phyloP scores from a whole-genome alignment of 2,888 invertebrate species.

The Loripinus fragilis region DNA sequence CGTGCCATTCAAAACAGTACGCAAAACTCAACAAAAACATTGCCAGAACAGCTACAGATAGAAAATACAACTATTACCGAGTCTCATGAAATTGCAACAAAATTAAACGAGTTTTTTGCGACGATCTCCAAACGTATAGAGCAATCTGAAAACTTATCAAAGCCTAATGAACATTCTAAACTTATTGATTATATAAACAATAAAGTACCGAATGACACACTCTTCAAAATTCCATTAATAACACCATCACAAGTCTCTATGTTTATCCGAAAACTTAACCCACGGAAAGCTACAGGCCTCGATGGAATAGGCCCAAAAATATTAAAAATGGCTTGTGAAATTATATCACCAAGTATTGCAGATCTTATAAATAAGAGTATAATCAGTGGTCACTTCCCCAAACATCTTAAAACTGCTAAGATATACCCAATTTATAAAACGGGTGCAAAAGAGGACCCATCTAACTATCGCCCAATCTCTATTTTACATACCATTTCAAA shows the following conservation, averaged over 20 bases:
- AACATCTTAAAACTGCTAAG: too few species aligned
- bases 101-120: not conserved
- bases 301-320: not conserved
- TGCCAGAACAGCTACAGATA: not conserved
- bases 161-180: not conserved
- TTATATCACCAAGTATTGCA: too few species aligned
- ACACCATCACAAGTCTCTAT: too few species aligned
- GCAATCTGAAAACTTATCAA: not conserved
- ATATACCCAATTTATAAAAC: too few species aligned
- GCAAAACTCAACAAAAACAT: too few species aligned
- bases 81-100: not conserved
- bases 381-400: too few species aligned
- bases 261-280: too few species aligned
- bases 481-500: not conserved
- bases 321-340: too few species aligned
- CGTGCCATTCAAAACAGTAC: too few species aligned
- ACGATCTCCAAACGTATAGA: not conserved
- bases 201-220: not conserved
- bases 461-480: not conserved
- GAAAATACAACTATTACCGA: not conserved
- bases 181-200: not conserved
- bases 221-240: not conserved
- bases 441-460: too few species aligned
- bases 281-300: too few species aligned
- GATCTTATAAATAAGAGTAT: too few species aligned